A percentile compares a stretch with the other conserved stretches of the same genome.
phyloP scores from a whole-genome alignment of 1,140 invertebrate species.

The Trichomalopsis sarcophagae region DNA sequence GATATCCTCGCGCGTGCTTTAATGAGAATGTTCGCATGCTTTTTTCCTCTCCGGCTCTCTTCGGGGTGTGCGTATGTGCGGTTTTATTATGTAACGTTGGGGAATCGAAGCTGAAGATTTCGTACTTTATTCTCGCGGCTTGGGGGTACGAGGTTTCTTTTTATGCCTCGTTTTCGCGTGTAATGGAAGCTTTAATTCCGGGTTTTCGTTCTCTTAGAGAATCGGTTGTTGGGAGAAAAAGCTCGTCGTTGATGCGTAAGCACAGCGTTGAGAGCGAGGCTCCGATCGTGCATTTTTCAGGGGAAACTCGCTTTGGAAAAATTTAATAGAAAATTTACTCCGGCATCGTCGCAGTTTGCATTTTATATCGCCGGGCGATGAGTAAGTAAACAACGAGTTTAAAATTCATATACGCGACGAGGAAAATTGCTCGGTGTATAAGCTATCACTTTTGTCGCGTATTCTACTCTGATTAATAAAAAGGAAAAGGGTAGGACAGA shows the following conservation, averaged over 20 bases:
- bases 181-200: no score
- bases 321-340: no score
- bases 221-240: no score
- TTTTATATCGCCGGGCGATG: no score
- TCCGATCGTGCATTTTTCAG: no score
- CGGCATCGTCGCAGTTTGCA: no score
- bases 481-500: not conserved
- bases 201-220: no score
- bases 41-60: not conserved
- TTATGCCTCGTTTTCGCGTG: not conserved
- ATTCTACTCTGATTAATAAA: not conserved
- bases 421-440: not conserved
- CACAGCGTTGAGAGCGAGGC: no score
- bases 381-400: not conserved
- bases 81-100: conserved; percentile 4
- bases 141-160: not conserved
- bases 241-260: no score
- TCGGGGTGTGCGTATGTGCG: not conserved
- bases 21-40: conserved; percentile 27
- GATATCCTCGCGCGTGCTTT: not conserved
- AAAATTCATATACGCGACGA: not conserved
- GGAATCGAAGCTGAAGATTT: not conserved
- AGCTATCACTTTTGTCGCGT: not conserved
- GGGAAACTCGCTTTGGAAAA: no score
- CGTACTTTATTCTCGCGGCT: not conserved